Percentiles rank a stretch among this genome's conserved stretches.
phyloP scores from a whole-genome alignment of 2,888 invertebrate species.

The Odontocolon sp. region DNA sequence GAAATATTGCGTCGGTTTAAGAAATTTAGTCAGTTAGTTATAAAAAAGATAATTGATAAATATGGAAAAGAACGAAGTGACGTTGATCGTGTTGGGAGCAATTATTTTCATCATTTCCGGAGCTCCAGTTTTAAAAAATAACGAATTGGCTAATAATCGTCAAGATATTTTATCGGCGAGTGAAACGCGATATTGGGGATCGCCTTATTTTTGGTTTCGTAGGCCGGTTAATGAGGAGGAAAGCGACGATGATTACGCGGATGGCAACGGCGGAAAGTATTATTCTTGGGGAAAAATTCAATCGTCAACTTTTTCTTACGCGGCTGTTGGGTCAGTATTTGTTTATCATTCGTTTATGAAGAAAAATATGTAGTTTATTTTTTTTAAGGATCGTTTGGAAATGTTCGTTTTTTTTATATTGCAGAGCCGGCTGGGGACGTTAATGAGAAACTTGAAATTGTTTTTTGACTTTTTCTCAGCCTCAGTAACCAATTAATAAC shows the following conservation, averaged over 20 bases:
- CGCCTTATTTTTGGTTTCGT: conserved; percentile 64
- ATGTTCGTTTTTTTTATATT: conserved; percentile 37
- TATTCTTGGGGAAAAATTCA: neutral
- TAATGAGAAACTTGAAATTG: conserved; percentile 34
- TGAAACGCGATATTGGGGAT: conserved; percentile 60
- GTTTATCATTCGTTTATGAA: neutral
- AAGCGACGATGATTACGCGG: conserved; percentile 14
- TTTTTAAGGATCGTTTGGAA: neutral
- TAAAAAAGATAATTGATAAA: neutral
- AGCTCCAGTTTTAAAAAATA: neutral
- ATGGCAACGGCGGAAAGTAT: conserved; percentile 48
- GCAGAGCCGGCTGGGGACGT: conserved; percentile 71
- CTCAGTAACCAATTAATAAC: neutral
- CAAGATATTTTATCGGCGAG: conserved; percentile 52
- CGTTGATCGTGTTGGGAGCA: neutral
- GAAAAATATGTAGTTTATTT: neutral
- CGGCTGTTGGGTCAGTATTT: conserved; percentile 64
- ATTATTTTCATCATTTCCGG: neutral
- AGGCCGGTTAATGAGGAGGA: conserved; percentile 64
- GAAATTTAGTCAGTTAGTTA: neutral
- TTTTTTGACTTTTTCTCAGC: neutral
- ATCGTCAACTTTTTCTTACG: conserved; percentile 61
- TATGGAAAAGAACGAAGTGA: neutral
- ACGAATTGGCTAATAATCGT: conserved; percentile 29
- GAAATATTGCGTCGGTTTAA: neutral